Base-by-base conservation (phyloP, 2,888 invertebrate genomes). In the Amblyjoppa fuscipennis region DNA sequence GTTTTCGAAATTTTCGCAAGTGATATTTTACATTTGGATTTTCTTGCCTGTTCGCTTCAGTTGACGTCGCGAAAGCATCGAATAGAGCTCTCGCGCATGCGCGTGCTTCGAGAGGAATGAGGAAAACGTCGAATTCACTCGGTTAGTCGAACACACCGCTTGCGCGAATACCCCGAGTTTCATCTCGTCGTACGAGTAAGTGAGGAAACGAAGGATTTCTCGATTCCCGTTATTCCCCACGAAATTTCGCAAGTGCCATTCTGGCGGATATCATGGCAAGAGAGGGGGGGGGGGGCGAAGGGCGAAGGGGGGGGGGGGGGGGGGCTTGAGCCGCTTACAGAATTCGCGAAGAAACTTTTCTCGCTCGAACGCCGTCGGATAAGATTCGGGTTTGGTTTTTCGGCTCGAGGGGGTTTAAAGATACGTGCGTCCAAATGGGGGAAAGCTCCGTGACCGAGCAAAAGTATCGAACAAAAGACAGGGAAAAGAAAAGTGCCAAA, bases 161-260 rank as follows among this genome's bases (percentile, higher is more conserved):
- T 31, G 49, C 34, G 51, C 75, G 51, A 64, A 75, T 13, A 20
- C 20, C 53, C 53, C 20, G 13, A 56, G 25, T 75, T 75, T 20
- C 75, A 2, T 34, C 51, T 31, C 34, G 64, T 64, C 64, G 66
- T 34, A n/a, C 31, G 61, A 74, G 74, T 74, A 66, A 64, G 64
- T n/a, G 64, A 64, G 64, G 51, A 31, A 51, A 64, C 75, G 51
- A 75, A 75, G 20, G 75, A 75, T 75, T 75, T 66, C 64, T 64
- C 64, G 16, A 56, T 51, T 20, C 34, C 56, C 7, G 56, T 56
- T 56, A 25, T 25, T 64, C 75, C 64, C 34, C 51, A 49, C 75
- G 49, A 75, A 75, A 75, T 64, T 64, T 75, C 64, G 31, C 75
- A 20, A 75, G 75, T 64, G 34, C 75, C 75, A 75, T 64, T 51